Evolutionary conservation across 2,888 invertebrate genomes (phyloP), one percentile per base, ranked within the genome.

Genomic region (Phrixothrix hirtus): DNA sequence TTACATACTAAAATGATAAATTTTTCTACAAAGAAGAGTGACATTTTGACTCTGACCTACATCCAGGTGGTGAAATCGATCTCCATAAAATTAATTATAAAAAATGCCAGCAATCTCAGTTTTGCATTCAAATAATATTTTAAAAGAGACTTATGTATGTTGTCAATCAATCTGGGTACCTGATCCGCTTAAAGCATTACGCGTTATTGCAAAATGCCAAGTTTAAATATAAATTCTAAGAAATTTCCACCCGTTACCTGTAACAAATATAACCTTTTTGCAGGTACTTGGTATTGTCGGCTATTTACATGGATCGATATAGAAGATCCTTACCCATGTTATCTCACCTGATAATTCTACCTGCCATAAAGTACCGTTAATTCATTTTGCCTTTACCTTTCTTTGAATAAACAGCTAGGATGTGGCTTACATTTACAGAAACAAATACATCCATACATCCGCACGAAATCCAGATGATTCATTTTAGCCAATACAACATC

Each of bases 221-320:
- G 26, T 44, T 44, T 44, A 16, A 44, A 44, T 44, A 44, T 35
- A 25, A 27, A 35, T 35, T 44, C 35, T 12, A 2, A 26, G 44
- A 44, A 35, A 36, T 25, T 21, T 42, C 21, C 14, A 32, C 34
- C 15, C 25, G 6, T 25, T 37, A 37, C 29, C 35, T 44, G 50
- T 50, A 51, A 47, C 46, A 42, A 52, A 52, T 47, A 46, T 52
- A 21, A 46, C 46, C 52, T 42, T 52, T 48, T 46, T 36, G 25
- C 46, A 47, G 52, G 52, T 52, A 52, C 46, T 29, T 32, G 26
- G 25, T 27, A 46, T 52, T 46, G 52, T 52, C 26, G 35, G 31
- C 36, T 45, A 45, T 38, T 50, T 38, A 39, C 27, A 39, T 11
- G 21, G 14, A 44, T 31, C 17, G 43, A 48, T 49, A 14, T 43